Percentiles rank a stretch among this genome's conserved stretches.
Conservation (phyloP, 1,140 invertebrate species). For the Heliconius nattereri region DNA sequence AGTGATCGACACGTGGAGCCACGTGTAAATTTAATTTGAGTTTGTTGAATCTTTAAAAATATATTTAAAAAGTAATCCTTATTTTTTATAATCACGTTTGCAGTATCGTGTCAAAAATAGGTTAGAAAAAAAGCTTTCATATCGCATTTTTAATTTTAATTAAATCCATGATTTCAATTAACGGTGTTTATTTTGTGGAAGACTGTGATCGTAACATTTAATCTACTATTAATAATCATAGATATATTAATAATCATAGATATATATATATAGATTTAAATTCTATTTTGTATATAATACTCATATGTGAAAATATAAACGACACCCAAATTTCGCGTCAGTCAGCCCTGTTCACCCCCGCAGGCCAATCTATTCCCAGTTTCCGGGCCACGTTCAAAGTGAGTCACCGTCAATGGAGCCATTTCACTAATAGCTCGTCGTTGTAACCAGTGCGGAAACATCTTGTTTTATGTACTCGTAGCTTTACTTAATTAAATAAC, state of each 20-base stretch:
- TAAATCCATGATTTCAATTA: no score
- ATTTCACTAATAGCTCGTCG: slow-evolving; percentile 29
- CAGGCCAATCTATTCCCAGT: slow-evolving; percentile 27
- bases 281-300: background rate
- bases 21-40: slow-evolving; percentile 15
- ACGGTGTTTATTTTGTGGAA: no score
- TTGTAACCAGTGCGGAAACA: slow-evolving; percentile 26
- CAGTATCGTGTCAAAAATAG: background rate
- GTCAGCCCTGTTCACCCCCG: slow-evolving; percentile 10
- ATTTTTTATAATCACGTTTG: background rate
- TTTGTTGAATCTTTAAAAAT: background rate
- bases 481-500: background rate
- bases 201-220: no score
- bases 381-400: slow-evolving; percentile 27
- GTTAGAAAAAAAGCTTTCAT: background rate
- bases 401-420: slow-evolving; percentile 28
- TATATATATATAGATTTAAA: no score
- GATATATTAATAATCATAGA: no score
- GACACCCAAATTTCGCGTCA: background rate
- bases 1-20: slow-evolving; percentile 7
- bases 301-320: background rate
- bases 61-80: background rate
- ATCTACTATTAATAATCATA: no score
- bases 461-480: background rate
- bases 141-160: no score